Evolutionary conservation across 2,113 vertebrate species (phyloP).

Genomic region (Rhegmatorhina hoffmannsi): DNA sequence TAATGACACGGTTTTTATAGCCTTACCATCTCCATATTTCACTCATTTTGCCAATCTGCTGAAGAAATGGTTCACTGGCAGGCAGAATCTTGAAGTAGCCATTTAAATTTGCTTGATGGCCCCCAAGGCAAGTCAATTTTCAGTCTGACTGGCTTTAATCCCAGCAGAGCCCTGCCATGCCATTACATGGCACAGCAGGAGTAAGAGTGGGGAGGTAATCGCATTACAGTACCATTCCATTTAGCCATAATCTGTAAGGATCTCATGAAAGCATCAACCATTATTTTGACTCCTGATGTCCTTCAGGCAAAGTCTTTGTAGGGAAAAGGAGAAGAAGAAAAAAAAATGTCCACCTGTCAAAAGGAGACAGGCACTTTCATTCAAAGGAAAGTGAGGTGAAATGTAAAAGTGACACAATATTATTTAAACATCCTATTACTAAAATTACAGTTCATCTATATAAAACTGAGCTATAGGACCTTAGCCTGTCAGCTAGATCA

Average conservation of each 20-base stretch:
- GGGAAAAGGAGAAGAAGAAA: not conserved
- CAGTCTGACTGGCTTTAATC: constrained; percentile 61
- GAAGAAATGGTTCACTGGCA: constrained; percentile 43
- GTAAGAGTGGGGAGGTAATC: constrained; percentile 52
- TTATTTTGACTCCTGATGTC: constrained; percentile 59
- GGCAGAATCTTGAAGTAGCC: constrained; percentile 41
- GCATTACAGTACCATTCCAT: constrained; percentile 55
- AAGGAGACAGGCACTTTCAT: constrained; percentile 40
- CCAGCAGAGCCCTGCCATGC: not conserved
- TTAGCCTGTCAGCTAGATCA: constrained; percentile 51
- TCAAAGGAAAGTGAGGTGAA: constrained; percentile 41
- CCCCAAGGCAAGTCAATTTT: constrained; percentile 64
- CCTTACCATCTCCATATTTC: not conserved
- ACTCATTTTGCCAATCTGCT: not conserved
- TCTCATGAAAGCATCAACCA: constrained; percentile 52
- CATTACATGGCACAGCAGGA: constrained; percentile 49
- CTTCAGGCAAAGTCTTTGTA: constrained; percentile 51
- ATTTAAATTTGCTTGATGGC: constrained; percentile 50
- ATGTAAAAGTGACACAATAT: constrained; percentile 59
- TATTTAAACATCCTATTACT: constrained; percentile 64
- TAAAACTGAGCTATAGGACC: constrained; percentile 49
- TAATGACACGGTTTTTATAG: not conserved
- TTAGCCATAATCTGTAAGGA: constrained; percentile 51
- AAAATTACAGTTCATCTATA: constrained; percentile 55
- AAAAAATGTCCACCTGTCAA: constrained; percentile 25